Percentiles rank a stretch among this genome's conserved stretches.
These are phyloP conservation scores for Chromis chromis DNA, from an alignment of 2,797 vertebrate species.

Conservation along the genomic window DNA sequence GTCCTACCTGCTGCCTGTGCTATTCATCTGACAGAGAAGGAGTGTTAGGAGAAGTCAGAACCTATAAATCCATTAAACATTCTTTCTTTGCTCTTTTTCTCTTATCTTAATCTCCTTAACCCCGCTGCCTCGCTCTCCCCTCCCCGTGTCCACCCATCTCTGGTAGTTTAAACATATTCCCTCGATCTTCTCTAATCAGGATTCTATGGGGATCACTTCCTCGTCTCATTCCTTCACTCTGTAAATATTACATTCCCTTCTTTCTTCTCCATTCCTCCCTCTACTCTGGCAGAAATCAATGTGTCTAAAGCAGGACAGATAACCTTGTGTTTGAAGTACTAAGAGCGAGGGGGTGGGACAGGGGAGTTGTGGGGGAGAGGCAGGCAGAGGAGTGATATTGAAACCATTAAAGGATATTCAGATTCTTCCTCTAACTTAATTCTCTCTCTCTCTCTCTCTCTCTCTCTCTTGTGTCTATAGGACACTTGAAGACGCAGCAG, in stretches of 20 bases:
- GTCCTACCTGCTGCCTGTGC: conserved; percentile 30
- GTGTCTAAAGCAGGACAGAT: conserved; percentile 78
- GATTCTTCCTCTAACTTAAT: conserved; percentile 65
- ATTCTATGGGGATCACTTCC: conserved; percentile 70
- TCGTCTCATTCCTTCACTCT: conserved; percentile 65
- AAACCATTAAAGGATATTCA: conserved; percentile 77
- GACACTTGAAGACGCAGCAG: conserved; percentile 63
- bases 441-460: conserved; percentile 30
- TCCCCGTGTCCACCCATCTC: conserved; percentile 42
- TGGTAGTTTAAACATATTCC: conserved; percentile 58
- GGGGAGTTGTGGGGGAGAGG: conserved; percentile 30
- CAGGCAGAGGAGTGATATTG: conserved; percentile 59
- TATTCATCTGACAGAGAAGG: conserved; percentile 22
- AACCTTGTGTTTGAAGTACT: conserved; percentile 82
- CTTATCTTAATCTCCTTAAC: conserved; percentile 69
- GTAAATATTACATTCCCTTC: conserved; percentile 75
- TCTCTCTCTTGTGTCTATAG: conserved; percentile 27
- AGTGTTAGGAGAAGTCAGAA: conserved; percentile 55
- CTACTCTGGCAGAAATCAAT: conserved; percentile 74
- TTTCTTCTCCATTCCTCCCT: conserved; percentile 58
- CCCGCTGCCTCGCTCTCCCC: conserved; percentile 30
- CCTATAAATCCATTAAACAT: conserved; percentile 68
- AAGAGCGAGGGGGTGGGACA: conserved; percentile 56
- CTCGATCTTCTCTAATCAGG: conserved; percentile 72
- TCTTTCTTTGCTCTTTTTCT: conserved; percentile 63